Conservation (phyloP, 2,797 vertebrate genomes). For the Paedocypris micromegethes region DNA sequence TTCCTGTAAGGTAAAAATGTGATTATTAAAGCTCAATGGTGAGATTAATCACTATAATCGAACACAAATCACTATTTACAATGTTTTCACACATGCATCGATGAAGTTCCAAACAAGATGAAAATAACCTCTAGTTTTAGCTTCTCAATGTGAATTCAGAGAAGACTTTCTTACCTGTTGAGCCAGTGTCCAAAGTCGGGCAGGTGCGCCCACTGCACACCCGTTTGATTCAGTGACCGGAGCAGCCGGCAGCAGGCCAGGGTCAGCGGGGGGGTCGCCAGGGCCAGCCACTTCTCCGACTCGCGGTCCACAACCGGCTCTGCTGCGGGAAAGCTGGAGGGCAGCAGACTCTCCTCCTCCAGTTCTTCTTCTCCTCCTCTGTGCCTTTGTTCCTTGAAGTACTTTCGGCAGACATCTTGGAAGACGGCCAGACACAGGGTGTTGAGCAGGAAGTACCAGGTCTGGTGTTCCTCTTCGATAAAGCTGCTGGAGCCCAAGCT, state of each 20-base stretch:
- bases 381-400: constrained; percentile 61
- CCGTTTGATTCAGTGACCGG: constrained; percentile 90
- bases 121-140: too few relatives aligned
- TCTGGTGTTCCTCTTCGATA: constrained; percentile 95
- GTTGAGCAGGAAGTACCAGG: constrained; percentile 92
- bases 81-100: not conserved
- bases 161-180: constrained; percentile 73
- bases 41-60: not conserved
- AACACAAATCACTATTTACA: constrained; percentile 9
- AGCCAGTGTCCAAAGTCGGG: constrained; percentile 91
- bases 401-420: constrained; percentile 81
- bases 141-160: too few relatives aligned
- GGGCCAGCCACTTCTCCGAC: constrained; percentile 76
- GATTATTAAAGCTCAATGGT: too few relatives aligned
- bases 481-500: constrained; percentile 92
- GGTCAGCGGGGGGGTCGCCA: constrained; percentile 79
- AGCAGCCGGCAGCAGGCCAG: constrained; percentile 85
- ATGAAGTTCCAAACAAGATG: too few relatives aligned
- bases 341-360: constrained; percentile 52
- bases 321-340: constrained; percentile 46
- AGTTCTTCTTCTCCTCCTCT: constrained; percentile 39
- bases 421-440: constrained; percentile 85
- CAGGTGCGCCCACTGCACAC: constrained; percentile 90
- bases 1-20: not conserved
- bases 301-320: constrained; percentile 47